A percentile compares a stretch with the other conserved stretches of the same genome.
phyloP scores from a whole-genome alignment of 2,888 invertebrate species.

The Galerucella pusilla region DNA sequence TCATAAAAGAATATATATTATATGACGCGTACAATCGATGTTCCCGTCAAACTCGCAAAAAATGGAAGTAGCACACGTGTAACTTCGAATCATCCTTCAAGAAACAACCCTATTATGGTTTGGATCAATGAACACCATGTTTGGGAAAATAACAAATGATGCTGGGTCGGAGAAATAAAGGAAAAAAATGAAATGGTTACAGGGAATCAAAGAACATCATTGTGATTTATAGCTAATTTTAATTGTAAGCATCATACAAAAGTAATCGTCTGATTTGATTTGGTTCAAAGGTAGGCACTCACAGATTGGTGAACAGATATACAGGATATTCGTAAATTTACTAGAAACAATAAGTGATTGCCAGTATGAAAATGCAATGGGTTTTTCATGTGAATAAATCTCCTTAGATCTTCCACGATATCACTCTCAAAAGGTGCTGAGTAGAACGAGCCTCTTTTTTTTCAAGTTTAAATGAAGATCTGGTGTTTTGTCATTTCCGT shows the following conservation, averaged over 20 bases:
- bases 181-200: slow-evolving; percentile 5
- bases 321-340: too few relatives aligned
- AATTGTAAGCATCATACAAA: slow-evolving; percentile 4
- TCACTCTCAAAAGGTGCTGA: too few relatives aligned
- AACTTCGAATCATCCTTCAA: slow-evolving; percentile 8
- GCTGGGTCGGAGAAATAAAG: slow-evolving; percentile 2
- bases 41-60: slow-evolving; percentile 6
- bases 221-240: slow-evolving; percentile 20
- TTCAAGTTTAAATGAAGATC: too few relatives aligned
- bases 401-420: too few relatives aligned
- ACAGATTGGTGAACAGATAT: too few relatives aligned
- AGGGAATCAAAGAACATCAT: slow-evolving; percentile 14
- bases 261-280: slow-evolving; percentile 8
- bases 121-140: slow-evolving; percentile 27
- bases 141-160: slow-evolving; percentile 23
- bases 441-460: too few relatives aligned
- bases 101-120: slow-evolving; percentile 22
- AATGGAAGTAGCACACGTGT: slow-evolving; percentile 16
- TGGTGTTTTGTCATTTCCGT: too few relatives aligned
- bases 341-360: too few relatives aligned
- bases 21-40: background rate
- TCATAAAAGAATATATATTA: slow-evolving; percentile 1
- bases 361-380: too few relatives aligned
- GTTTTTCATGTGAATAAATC: too few relatives aligned
- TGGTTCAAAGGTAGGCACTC: background rate